Conservation (phyloP, 2,113 vertebrate genomes). For the Psittacus erithacus region DNA sequence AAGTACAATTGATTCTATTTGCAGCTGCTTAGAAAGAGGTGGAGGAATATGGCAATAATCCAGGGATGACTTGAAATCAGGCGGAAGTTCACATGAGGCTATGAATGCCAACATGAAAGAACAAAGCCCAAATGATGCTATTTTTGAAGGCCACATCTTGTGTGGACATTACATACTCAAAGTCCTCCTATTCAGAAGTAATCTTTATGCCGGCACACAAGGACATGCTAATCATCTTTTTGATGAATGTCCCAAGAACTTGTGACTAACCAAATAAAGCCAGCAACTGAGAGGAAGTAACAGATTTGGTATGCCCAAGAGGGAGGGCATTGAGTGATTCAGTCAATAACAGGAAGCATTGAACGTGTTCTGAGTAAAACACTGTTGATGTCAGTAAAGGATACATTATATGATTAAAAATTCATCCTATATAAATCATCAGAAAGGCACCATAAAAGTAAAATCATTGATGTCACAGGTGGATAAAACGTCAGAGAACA, state of each 20-base stretch:
- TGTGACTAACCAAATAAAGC: conserved; percentile 1
- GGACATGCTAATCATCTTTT: conserved; percentile 3
- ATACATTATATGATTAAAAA: conserved; percentile 5
- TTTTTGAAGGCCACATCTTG: conserved; percentile 56
- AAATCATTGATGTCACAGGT: not conserved
- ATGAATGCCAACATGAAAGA: conserved; percentile 33
- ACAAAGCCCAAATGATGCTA: conserved; percentile 45
- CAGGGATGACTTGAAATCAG: conserved; percentile 49
- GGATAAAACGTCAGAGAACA: not conserved
- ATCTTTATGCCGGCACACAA: not conserved
- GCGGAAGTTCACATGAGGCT: conserved; percentile 52
- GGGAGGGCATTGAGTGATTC: conserved; percentile 3
- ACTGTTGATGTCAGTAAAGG: not conserved
- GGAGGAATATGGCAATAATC: conserved; percentile 48
- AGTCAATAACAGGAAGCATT: not conserved
- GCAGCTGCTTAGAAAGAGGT: conserved; percentile 34
- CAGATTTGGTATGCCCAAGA: not conserved
- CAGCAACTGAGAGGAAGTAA: not conserved
- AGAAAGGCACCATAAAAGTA: not conserved
- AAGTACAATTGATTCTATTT: conserved; percentile 60
- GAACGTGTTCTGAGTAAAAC: not conserved
- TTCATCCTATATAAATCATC: not conserved
- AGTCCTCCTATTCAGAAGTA: not conserved
- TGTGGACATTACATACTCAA: not conserved
- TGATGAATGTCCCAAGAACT: conserved; percentile 38